A percentile compares a stretch with the other conserved stretches of the same genome.
Conservation (phyloP, 2,888 invertebrate species). For the Drosophila trichaetosa region DNA sequence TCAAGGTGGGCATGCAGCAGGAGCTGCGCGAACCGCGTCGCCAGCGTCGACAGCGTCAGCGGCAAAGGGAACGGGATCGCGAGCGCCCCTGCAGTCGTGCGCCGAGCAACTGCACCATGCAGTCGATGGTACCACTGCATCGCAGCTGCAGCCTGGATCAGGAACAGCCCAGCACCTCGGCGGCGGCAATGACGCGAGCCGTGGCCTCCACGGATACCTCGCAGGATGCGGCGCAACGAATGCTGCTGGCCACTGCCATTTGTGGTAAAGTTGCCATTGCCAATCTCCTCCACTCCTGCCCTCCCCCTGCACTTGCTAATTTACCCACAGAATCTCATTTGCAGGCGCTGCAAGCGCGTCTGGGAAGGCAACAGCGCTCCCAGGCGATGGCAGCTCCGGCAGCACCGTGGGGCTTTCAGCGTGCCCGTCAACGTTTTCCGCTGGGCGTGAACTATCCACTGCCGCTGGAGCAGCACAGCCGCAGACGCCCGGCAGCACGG, state of each 20-base stretch:
- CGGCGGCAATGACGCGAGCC: slow-evolving; percentile 75
- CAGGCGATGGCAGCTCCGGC: slow-evolving; percentile 25
- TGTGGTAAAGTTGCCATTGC: slow-evolving; percentile 78
- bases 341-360: slow-evolving; percentile 84
- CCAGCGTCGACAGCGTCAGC: slow-evolving; percentile 72
- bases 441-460: slow-evolving; percentile 82
- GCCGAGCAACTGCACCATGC: slow-evolving; percentile 72
- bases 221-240: slow-evolving; percentile 66
- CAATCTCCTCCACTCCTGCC: not conserved
- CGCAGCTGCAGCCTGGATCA: slow-evolving; percentile 66
- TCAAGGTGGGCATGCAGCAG: slow-evolving; percentile 86
- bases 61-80: slow-evolving; percentile 51
- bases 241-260: slow-evolving; percentile 79
- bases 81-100: slow-evolving; percentile 71
- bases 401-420: slow-evolving; percentile 80
- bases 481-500: slow-evolving; percentile 74
- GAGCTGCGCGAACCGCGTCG: slow-evolving; percentile 83
- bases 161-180: slow-evolving; percentile 81
- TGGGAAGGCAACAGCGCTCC: slow-evolving; percentile 64
- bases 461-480: slow-evolving; percentile 68
- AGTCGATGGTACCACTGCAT: slow-evolving; percentile 68
- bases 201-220: slow-evolving; percentile 64
- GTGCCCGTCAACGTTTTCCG: slow-evolving; percentile 80
- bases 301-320: slow-evolving; percentile 62
- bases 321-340: slow-evolving; percentile 84